Percentiles rank a stretch among this genome's conserved stretches.
Conservation (phyloP, 2,888 invertebrate species). For the Argynnis bischoffii region DNA sequence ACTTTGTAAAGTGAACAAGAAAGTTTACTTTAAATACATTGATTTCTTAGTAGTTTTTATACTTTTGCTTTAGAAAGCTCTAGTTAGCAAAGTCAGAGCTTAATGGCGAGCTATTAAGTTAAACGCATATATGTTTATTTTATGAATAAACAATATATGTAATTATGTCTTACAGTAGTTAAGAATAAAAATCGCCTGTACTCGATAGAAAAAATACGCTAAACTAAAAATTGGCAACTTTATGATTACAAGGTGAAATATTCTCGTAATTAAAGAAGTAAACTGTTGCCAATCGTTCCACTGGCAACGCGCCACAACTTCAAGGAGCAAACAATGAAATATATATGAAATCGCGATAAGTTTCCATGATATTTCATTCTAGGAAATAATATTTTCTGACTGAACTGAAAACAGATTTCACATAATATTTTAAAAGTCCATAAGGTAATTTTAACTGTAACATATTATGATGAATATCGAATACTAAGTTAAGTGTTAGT, state of each 20-base stretch:
- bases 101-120: too few relatives aligned
- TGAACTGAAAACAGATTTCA: slow-evolving; percentile 15
- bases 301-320: slow-evolving; percentile 44
- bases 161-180: too few relatives aligned
- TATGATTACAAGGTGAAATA: slow-evolving; percentile 43
- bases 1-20: too few relatives aligned
- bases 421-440: slow-evolving; percentile 7
- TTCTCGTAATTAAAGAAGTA: slow-evolving; percentile 45
- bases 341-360: slow-evolving; percentile 24
- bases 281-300: slow-evolving; percentile 43
- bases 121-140: too few relatives aligned
- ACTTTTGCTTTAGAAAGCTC: too few relatives aligned
- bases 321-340: slow-evolving; percentile 43
- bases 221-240: slow-evolving; percentile 40
- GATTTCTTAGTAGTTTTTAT: too few relatives aligned
- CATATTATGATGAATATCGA: slow-evolving; percentile 4
- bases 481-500: too few relatives aligned
- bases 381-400: slow-evolving; percentile 8
- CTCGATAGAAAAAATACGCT: slow-evolving; percentile 1
- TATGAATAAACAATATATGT: too few relatives aligned
- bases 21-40: too few relatives aligned
- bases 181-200: too few relatives aligned
- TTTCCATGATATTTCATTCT: slow-evolving; percentile 20
- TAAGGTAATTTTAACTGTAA: background rate
- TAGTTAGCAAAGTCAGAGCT: too few relatives aligned